Base-by-base conservation (phyloP, 2,888 invertebrate species). In the Laothoe populi region DNA sequence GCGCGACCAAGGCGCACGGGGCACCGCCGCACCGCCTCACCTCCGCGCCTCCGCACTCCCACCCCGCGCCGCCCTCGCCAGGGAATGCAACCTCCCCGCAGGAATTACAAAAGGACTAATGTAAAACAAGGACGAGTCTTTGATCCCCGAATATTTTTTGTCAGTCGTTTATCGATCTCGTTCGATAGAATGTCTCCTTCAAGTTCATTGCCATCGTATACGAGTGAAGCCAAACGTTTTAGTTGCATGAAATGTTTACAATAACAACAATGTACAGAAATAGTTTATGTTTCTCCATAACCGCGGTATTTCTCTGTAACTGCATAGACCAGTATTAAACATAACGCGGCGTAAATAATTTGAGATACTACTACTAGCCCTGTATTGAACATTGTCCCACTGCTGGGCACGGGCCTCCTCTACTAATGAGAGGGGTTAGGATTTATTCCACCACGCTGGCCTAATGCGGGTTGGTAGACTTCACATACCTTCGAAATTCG, bases 11-110 rank as follows among this genome's bases (percentile, higher is more conserved):
- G 74, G 72, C 38, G 38, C 38, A 38, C 38, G 38, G 38, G 7
- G 31, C 38, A 13, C 38, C 38, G 38, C 11, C 11, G 38, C 10
- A 1, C 35, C 8, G 26, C 4, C 26, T 26, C 26, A 26, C 26
- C 26, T 3, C 26, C 26, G 35, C 38, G 38, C 38, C 38, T 38
- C 38, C 38, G 38, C 38, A 1, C 31, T 35, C 35, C 31, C 35
- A 19, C 53, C 19, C 53, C 53, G 53, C 53, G 16, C 77, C 73
- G 70, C 72, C 78, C 74, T 76, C 73, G 71, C 72, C 69, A 75
- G 85, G 79, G 91, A 90, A 90, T 88, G 89, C 87, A 87, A 84
- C 83, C 87, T 85, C 84, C 73, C 83, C 84, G 73, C 83, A 82
- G 83, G 87, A 85, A 81, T 81, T 81, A 88, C 84, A 90, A 90